Conservation (phyloP, 2,113 vertebrate species). For the Hipposideros armiger region DNA sequence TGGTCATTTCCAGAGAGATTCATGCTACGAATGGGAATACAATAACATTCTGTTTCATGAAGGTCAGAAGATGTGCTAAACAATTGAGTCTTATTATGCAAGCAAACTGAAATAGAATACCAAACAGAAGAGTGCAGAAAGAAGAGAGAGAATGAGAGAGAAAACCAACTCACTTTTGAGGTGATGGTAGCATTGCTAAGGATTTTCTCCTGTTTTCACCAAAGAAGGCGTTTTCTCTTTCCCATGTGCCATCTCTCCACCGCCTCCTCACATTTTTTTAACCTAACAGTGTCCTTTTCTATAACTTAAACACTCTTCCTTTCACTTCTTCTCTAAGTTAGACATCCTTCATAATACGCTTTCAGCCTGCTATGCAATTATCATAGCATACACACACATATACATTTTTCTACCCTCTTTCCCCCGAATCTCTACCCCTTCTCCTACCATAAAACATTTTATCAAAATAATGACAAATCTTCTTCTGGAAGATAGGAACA, state of each 20-base stretch:
- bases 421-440: not conserved
- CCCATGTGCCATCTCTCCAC: no score
- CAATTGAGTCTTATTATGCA: constrained; percentile 77
- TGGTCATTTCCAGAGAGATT: constrained; percentile 63
- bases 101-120: constrained; percentile 58
- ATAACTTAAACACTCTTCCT: constrained; percentile 19
- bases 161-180: constrained; percentile 30
- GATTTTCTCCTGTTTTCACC: not conserved
- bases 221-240: not conserved
- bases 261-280: not conserved
- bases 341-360: not conserved
- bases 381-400: not conserved
- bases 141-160: not conserved
- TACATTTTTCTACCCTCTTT: not conserved
- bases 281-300: not conserved
- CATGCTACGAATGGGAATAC: constrained; percentile 50
- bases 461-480: constrained; percentile 56
- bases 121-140: constrained; percentile 23
- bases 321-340: constrained; percentile 44
- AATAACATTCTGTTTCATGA: constrained; percentile 76
- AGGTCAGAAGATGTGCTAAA: constrained; percentile 73
- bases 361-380: not conserved
- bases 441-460: constrained; percentile 16
- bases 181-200: not conserved
- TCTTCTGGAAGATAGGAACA: constrained; percentile 36